Evolutionary conservation across 2,113 vertebrate genomes (phyloP).

Genomic region (Aptenodytes patagonicus): DNA sequence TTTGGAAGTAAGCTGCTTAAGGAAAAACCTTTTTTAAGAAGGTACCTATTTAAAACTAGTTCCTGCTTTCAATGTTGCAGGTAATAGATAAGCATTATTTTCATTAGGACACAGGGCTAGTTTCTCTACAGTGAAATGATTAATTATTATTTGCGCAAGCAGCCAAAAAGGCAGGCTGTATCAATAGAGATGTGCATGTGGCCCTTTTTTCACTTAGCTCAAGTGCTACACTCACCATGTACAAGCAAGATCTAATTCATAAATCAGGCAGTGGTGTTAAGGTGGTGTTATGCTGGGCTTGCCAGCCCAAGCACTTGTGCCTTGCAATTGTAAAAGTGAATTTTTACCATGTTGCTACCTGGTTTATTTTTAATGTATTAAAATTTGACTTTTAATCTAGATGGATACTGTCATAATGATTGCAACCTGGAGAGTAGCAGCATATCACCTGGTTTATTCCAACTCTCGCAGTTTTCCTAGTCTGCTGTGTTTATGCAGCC

Average conservation of each 20-base stretch:
- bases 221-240: fast-evolving
- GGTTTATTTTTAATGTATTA: neutral
- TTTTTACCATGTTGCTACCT: neutral
- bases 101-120: neutral
- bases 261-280: neutral
- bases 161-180: neutral
- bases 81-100: neutral
- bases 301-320: neutral
- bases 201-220: neutral
- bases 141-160: neutral
- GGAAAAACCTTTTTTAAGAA: neutral
- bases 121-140: neutral
- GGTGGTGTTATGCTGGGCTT: neutral
- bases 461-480: neutral
- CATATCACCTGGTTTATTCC: neutral
- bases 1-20: neutral
- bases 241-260: neutral
- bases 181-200: neutral
- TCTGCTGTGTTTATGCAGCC: neutral
- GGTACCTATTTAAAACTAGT: neutral
- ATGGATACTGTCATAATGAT: neutral
- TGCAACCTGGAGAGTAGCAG: neutral
- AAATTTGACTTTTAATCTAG: neutral
- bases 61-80: neutral
- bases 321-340: neutral